Base-by-base conservation (phyloP, 2,888 invertebrate species). In the Augochlorella aurata region DNA sequence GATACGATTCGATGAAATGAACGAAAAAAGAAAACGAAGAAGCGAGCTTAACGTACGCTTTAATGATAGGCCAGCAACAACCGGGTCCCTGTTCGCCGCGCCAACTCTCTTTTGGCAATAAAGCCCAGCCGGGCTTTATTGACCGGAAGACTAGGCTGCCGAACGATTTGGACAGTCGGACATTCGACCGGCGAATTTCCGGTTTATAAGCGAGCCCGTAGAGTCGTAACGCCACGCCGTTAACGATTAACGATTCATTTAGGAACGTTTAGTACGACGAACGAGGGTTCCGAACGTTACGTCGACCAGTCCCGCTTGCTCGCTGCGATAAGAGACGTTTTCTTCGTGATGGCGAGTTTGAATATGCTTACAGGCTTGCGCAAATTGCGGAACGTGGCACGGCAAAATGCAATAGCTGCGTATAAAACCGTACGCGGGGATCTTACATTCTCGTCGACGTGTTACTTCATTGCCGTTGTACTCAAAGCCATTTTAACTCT, bases 191-290 rank as follows among this genome's bases (percentile, higher is more conserved):
- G 88, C 89, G 91, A 90, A 92, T 93, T 92, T 93, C 92, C 92
- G 91, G 91, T 92, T 93, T 92, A 92, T 91, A 93, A 93, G 92
- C 91, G 90, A 87, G 88, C 88, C 89, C 89, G 88, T 88, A 89
- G 89, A 79, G 88, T 78, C 87, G 89, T 90, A 89, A 90, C 88
- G 86, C 86, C 82, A 77, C 83, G 89, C 91, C 91, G 91, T 93
- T 93, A 93, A 93, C 92, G 91, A 93, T 93, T 93, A 93, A 93
- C 91, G 93, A 93, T 93, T 93, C 93, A 93, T 93, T 93, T 92
- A 92, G 90, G 88, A 93, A 90, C 91, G 90, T 93, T 93, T 92
- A 91, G 91, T 91, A 86, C 88, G 85, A 83, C 82, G 82, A 84
- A 82, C 81, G 87, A 61, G 76, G 82, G 77, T 81, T n/a, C 74